phyloP scores from a whole-genome alignment of 2,113 vertebrate genomes.

The Nannobrachium achirus region DNA sequence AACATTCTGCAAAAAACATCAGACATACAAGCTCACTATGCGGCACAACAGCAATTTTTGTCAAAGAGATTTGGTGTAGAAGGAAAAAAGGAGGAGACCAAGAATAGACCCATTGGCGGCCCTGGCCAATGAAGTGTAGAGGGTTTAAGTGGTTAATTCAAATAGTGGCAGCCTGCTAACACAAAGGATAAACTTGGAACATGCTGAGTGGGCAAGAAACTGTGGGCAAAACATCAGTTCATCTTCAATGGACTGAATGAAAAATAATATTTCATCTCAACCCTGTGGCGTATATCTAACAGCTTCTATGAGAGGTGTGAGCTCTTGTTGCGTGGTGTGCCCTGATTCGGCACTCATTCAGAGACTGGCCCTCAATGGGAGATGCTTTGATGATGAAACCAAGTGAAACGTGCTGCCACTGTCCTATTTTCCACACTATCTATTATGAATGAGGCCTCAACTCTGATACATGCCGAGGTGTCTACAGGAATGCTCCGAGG shows the following conservation, averaged over 20 bases:
- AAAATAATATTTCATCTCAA: conserved; percentile 1
- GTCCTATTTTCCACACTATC: conserved; percentile 41
- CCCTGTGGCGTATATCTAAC: not conserved
- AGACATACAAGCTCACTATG: too few species aligned
- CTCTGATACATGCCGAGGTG: conserved; percentile 7
- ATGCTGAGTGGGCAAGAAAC: not conserved
- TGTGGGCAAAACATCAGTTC: not conserved
- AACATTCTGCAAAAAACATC: too few species aligned
- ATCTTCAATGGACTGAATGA: conserved; percentile 1
- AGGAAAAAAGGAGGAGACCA: too few species aligned
- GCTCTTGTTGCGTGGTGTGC: conserved; percentile 35
- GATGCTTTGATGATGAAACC: conserved; percentile 75
- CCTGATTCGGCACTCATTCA: conserved; percentile 42
- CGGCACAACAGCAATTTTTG: too few species aligned
- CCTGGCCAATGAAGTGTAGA: too few species aligned
- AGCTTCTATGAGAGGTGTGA: conserved; percentile 17
- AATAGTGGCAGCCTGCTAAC: conserved; percentile 43
- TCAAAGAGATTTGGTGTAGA: too few species aligned
- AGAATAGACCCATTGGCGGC: too few species aligned
- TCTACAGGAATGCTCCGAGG: conserved; percentile 12
- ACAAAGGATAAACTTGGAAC: conserved; percentile 19
- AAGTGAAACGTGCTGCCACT: conserved; percentile 58
- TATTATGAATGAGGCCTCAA: conserved; percentile 37
- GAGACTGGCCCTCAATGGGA: conserved; percentile 29
- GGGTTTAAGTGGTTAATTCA: conserved; percentile 49